Conservation (phyloP, 2,113 vertebrate genomes). For the Phrynosoma blainvillii region DNA sequence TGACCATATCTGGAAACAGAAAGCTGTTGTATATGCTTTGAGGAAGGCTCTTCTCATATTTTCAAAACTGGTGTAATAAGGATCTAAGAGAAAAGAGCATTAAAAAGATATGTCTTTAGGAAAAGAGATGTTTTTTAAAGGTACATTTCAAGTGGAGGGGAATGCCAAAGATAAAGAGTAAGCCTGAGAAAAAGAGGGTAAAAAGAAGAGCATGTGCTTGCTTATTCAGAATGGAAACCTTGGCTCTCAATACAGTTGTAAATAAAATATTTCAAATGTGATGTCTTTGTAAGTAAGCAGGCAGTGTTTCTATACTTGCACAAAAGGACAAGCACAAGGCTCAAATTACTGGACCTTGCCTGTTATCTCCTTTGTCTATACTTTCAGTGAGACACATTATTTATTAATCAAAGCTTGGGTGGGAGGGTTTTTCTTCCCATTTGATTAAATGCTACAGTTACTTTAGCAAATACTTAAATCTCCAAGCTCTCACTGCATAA, state of each 20-base stretch:
- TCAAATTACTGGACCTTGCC: constrained; percentile 59
- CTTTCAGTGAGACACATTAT: constrained; percentile 69
- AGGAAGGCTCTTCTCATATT: neutral
- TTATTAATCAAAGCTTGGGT: constrained; percentile 71
- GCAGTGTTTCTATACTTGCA: constrained; percentile 51
- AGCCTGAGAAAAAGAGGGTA: constrained; percentile 33
- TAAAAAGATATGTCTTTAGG: neutral
- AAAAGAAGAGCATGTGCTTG: constrained; percentile 29
- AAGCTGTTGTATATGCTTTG: neutral
- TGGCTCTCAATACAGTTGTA: constrained; percentile 26
- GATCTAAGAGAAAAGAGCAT: neutral
- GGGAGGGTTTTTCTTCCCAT: constrained; percentile 57
- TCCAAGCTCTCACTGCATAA: constrained; percentile 60
- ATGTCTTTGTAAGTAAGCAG: constrained; percentile 55
- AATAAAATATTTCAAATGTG: constrained; percentile 39
- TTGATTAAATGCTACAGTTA: constrained; percentile 76
- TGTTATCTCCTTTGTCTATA: constrained; percentile 67
- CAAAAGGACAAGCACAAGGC: constrained; percentile 53
- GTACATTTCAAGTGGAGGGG: neutral
- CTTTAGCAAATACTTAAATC: constrained; percentile 74
- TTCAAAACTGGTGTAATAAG: neutral
- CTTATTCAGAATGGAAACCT: constrained; percentile 22
- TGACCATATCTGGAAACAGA: neutral
- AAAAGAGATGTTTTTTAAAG: neutral
- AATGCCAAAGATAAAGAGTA: neutral